Evolutionary conservation across 2,888 invertebrate genomes (phyloP), one percentile per base, ranked within the genome.

Genomic region (Nemotelus nigrinus): DNA sequence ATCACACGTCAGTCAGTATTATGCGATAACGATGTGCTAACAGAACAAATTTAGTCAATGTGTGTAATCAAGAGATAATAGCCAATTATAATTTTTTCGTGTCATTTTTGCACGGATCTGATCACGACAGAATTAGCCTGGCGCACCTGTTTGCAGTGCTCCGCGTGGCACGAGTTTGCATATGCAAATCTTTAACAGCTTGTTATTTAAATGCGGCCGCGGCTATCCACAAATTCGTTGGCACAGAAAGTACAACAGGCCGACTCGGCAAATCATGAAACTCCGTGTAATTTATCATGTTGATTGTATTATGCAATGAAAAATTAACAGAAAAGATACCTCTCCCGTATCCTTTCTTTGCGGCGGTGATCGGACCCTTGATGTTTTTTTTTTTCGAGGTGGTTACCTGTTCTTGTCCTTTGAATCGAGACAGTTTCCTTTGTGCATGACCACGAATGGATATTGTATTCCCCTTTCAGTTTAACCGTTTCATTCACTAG

Each of bases 41-140:
- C 53, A 70, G 70, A 55, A 70, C 70, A 55, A 70, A 53, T 55
- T 41, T 44, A 70, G 43, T 39, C 39, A 55, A 53, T 53, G 25
- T 44, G n/a, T 70, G 53, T 70, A 47, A 70, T 70, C 70, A 70
- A 53, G 70, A 25, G 70, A 70, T 70, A 70, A 70, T 70, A 53
- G 70, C 70, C 70, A 70, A 70, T 70, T 70, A 70, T 45, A 70
- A 70, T 70, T 70, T 39, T 10, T 43, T n/a, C 47, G 63, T 41
- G 10, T 8, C 58, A 4, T 58, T 58, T 58, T 25, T 4, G 58
- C 58, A 58, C 7, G 39, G 63, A 25, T 25, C 25, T 25, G 25
- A 25, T 25, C 25, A 25, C 25, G 25, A 25, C 25, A 25, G 67
- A 39, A 7, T 8, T 2, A 3, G 25, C 47, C 2, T 25, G 25